These are phyloP conservation scores for Melanotaenia nigrans DNA, from an alignment of 2,797 vertebrate species.

Conservation along the genomic window DNA sequence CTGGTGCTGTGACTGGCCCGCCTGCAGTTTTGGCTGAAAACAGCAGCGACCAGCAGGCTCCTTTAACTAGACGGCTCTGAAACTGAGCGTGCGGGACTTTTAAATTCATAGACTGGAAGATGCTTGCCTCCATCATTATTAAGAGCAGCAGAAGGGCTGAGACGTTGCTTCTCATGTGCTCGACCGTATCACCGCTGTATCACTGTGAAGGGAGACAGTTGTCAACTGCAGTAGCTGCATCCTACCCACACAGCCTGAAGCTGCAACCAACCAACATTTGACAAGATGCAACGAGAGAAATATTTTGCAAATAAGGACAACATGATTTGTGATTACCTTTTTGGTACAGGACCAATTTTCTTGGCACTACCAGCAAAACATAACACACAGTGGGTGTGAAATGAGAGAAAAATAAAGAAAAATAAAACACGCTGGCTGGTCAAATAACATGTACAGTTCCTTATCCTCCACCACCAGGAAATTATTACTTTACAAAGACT, in stretches of 20 bases:
- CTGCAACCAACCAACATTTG: slow-evolving; percentile 9
- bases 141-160: slow-evolving; percentile 40
- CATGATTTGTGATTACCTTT: background rate
- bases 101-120: slow-evolving; percentile 46
- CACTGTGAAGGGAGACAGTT: slow-evolving; percentile 25
- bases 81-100: slow-evolving; percentile 35
- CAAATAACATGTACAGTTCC: background rate
- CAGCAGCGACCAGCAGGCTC: slow-evolving; percentile 48
- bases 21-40: slow-evolving; percentile 43
- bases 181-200: slow-evolving; percentile 42
- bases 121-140: slow-evolving; percentile 19
- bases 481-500: slow-evolving; percentile 37
- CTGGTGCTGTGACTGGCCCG: slow-evolving; percentile 56
- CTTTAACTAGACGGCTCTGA: slow-evolving; percentile 6
- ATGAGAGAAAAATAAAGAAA: background rate
- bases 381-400: background rate
- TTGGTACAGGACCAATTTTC: slow-evolving; percentile 2
- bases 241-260: slow-evolving; percentile 2
- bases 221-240: slow-evolving; percentile 13
- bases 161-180: slow-evolving; percentile 45
- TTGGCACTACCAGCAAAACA: background rate
- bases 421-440: slow-evolving; percentile 12
- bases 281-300: background rate
- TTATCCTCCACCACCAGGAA: slow-evolving; percentile 34
- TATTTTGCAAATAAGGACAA: background rate